These are phyloP conservation scores for Pitta sordida DNA, from an alignment of 2,113 vertebrate species.

Conservation along the genomic window DNA sequence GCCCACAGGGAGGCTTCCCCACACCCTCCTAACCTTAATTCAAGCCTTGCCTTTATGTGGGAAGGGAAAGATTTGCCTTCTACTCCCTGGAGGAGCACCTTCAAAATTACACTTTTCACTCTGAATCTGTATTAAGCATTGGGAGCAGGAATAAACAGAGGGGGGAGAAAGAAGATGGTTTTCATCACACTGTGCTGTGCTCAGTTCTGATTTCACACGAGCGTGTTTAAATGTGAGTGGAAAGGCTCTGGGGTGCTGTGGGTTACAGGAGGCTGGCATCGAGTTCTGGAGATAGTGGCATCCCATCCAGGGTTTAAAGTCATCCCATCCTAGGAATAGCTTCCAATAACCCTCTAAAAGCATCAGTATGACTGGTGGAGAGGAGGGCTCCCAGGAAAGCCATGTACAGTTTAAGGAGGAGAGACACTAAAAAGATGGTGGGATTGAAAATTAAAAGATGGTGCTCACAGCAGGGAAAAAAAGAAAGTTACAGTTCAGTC, in stretches of 20 bases:
- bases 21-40: neutral
- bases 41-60: neutral
- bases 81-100: neutral
- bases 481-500: neutral
- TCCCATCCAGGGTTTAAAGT: too few relatives aligned
- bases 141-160: neutral
- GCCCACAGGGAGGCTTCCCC: neutral
- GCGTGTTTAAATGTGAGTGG: neutral
- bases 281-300: too few relatives aligned
- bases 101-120: neutral
- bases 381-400: neutral
- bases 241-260: neutral
- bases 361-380: neutral
- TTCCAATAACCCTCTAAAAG: accelerated
- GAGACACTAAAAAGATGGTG: neutral
- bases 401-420: neutral
- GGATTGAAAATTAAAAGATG: neutral
- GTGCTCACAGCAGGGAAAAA: accelerated
- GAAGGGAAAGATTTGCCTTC: neutral
- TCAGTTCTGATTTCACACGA: neutral
- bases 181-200: neutral
- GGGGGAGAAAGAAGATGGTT: accelerated
- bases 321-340: too few relatives aligned
- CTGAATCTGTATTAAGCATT: neutral
- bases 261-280: neutral